phyloP scores from a whole-genome alignment of 2,888 invertebrate species.

The Teinopalpus imperialis region DNA sequence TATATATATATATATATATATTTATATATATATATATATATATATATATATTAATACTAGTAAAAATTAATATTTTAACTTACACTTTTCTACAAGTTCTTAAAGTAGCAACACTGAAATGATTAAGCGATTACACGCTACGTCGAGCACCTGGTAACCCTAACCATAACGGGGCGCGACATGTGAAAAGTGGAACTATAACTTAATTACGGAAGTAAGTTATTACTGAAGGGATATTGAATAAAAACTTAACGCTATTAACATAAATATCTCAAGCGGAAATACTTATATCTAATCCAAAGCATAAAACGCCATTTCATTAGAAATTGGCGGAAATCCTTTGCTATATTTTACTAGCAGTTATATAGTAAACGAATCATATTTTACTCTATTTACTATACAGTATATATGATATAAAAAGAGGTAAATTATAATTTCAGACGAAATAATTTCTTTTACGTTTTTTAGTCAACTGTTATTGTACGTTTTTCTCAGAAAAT shows the following conservation, averaged over 20 bases:
- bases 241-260: conserved; percentile 23
- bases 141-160: conserved; percentile 9
- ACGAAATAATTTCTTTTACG: too few species aligned
- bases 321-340: conserved; percentile 22
- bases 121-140: conserved; percentile 20
- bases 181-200: conserved; percentile 25
- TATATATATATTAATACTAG: too few species aligned
- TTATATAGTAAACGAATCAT: conserved; percentile 6
- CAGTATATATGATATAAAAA: too few species aligned
- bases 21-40: too few species aligned
- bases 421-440: too few species aligned
- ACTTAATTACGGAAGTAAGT: conserved; percentile 25
- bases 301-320: conserved; percentile 9
- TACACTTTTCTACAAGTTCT: background rate
- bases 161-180: conserved; percentile 15
- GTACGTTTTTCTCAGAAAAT: too few species aligned
- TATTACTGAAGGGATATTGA: conserved; percentile 21
- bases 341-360: background rate
- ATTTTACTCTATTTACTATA: conserved; percentile 1
- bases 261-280: conserved; percentile 19
- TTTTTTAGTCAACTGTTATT: too few species aligned
- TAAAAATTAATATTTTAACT: background rate
- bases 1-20: too few species aligned
- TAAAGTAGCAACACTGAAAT: conserved; percentile 7
- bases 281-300: conserved; percentile 21